phyloP scores from a whole-genome alignment of 2,113 vertebrate species.

The Vulpes lagopus region DNA sequence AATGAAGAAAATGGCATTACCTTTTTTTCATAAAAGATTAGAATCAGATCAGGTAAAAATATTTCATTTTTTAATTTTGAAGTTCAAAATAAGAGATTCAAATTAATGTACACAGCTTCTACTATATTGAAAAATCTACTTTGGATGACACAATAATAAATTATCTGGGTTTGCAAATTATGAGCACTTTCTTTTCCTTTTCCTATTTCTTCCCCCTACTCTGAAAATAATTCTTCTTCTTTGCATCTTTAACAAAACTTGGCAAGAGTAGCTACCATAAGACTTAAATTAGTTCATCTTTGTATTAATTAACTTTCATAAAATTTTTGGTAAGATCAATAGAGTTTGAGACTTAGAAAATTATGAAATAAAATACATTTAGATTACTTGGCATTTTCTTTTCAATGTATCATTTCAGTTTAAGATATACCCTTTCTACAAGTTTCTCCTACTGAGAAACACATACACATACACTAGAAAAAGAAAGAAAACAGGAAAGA shows the following conservation, averaged over 20 bases:
- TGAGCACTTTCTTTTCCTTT: neutral
- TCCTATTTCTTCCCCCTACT: neutral
- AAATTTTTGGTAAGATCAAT: neutral
- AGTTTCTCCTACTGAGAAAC: neutral
- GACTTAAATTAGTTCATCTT: neutral
- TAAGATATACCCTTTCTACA: neutral
- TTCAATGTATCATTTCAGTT: neutral
- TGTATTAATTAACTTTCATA: neutral
- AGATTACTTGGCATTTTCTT: neutral
- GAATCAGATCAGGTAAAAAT: neutral
- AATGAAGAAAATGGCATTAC: neutral
- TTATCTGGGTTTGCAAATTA: neutral
- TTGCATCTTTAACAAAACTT: neutral
- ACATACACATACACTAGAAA: neutral
- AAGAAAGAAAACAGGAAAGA: neutral
- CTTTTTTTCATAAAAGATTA: neutral
- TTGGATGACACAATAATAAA: neutral
- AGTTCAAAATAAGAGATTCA: neutral
- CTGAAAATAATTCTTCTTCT: conserved; percentile 27
- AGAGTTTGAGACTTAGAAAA: neutral
- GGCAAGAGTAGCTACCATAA: neutral
- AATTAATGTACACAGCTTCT: neutral
- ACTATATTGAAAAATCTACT: neutral
- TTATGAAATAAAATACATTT: conserved; percentile 3
- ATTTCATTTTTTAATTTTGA: neutral